Percentiles rank a stretch among this genome's conserved stretches.
phyloP scores from a whole-genome alignment of 2,888 invertebrate genomes.

The Netelia melanura region DNA sequence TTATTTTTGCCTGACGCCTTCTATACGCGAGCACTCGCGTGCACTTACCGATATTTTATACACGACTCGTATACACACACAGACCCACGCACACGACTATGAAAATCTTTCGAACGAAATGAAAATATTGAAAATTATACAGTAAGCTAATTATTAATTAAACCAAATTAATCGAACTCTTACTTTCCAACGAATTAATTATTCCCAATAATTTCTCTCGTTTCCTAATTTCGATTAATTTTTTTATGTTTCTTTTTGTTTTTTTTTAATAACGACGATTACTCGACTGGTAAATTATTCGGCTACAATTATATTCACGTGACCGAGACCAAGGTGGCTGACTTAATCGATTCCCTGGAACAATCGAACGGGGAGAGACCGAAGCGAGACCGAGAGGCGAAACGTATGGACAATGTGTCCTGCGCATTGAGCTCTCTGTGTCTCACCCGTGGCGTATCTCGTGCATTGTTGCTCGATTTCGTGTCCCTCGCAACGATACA shows the following conservation, averaged over 20 bases:
- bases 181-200: too few relatives aligned
- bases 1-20: conserved; percentile 45
- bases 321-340: conserved; percentile 16
- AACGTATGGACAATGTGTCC: conserved; percentile 67
- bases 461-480: conserved; percentile 56
- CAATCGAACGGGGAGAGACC: conserved; percentile 36
- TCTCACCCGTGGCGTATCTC: conserved; percentile 46
- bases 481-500: conserved; percentile 39
- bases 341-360: conserved; percentile 30
- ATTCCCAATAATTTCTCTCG: neutral
- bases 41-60: neutral
- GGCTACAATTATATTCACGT: neutral
- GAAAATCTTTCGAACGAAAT: neutral
- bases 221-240: neutral
- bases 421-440: conserved; percentile 30
- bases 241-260: neutral
- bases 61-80: neutral
- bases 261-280: neutral
- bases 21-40: conserved; percentile 1
- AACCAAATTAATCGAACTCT: too few relatives aligned
- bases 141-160: too few relatives aligned
- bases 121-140: too few relatives aligned
- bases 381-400: conserved; percentile 60
- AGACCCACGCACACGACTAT: neutral
- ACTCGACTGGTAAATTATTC: neutral